A percentile compares a stretch with the other conserved stretches of the same genome.
Conservation (phyloP, 92 coral and sea anemone species). For the Meandrina meandrites region DNA sequence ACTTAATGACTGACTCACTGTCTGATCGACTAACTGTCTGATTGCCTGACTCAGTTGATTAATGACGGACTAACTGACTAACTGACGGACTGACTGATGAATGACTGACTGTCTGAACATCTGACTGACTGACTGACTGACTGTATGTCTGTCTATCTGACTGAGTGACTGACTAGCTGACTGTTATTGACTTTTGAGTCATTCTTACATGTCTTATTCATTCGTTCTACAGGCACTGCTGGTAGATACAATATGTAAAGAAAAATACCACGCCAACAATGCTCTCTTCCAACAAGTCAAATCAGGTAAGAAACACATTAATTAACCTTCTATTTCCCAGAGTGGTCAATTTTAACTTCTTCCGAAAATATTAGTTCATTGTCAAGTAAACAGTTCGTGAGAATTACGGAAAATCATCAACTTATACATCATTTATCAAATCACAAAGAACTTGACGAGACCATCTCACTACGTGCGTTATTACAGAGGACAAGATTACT, state of each 20-base stretch:
- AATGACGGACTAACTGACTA: not conserved
- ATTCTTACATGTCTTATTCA: not conserved
- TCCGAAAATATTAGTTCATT: not conserved
- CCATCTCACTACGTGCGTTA: not conserved
- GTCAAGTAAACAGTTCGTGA: not conserved
- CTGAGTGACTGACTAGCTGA: not conserved
- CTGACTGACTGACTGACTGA: not conserved
- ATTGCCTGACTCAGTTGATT: not conserved
- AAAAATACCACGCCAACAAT: conserved; percentile 67
- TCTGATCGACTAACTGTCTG: no score
- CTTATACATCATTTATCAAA: not conserved
- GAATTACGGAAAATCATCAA: not conserved
- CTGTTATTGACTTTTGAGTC: not conserved
- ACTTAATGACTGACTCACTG: not conserved
- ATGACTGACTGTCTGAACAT: not conserved
- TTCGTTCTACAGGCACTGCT: conserved; percentile 58
- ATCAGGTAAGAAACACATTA: conserved; percentile 41
- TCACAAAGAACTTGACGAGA: not conserved
- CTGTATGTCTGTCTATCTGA: no score
- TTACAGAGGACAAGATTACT: no score
- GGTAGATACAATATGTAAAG: conserved; percentile 67
- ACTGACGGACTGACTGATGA: not conserved
- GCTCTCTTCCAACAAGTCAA: conserved; percentile 62
- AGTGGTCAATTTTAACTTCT: not conserved
- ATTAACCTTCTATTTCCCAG: not conserved